Conservation (phyloP, 1,140 invertebrate genomes). For the Metaphire vulgaris region DNA sequence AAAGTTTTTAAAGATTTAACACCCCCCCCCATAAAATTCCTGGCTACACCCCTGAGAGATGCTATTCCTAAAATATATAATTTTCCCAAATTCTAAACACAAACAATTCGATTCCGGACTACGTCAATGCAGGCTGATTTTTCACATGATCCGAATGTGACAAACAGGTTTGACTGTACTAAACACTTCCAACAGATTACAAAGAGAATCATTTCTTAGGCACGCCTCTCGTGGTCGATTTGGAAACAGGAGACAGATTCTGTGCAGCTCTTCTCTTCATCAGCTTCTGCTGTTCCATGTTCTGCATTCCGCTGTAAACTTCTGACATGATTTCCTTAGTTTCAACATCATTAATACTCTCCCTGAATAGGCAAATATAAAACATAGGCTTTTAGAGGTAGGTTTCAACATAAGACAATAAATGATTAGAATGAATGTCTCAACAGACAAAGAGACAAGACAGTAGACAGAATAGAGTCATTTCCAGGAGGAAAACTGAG, state of each 20-base stretch:
- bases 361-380: slow-evolving; percentile 14
- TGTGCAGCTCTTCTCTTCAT: background rate
- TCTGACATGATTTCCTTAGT: slow-evolving; percentile 25
- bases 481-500: too few relatives aligned
- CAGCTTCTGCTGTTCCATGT: slow-evolving; percentile 31
- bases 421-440: background rate
- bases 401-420: background rate
- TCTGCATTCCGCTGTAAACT: slow-evolving; percentile 22
- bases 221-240: background rate
- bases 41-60: background rate
- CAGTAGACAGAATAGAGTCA: background rate
- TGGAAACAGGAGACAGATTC: background rate
- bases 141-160: too few relatives aligned
- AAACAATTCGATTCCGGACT: too few relatives aligned
- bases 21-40: background rate
- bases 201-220: background rate
- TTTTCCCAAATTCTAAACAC: too few relatives aligned
- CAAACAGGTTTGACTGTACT: background rate
- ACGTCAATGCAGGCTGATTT: too few relatives aligned
- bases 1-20: background rate
- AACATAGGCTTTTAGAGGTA: background rate
- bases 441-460: slow-evolving; percentile 1
- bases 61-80: too few relatives aligned
- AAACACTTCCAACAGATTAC: background rate
- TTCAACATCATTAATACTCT: slow-evolving; percentile 26